Percentiles rank a stretch among this genome's conserved stretches.
These are phyloP conservation scores for Daktulosphaira vitifoliae DNA, from an alignment of 1,140 invertebrate species.

Conservation along the genomic window DNA sequence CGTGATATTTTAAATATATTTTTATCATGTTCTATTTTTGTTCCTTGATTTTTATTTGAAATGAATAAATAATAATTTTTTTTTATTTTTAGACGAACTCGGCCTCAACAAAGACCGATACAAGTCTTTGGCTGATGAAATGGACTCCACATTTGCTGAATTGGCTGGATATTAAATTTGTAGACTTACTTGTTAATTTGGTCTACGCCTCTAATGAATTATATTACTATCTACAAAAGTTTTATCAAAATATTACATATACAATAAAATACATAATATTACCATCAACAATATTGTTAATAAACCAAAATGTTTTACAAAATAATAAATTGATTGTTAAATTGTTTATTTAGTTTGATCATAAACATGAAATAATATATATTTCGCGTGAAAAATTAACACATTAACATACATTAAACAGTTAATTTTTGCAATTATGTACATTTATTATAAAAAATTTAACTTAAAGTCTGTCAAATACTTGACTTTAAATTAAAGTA, in stretches of 20 bases:
- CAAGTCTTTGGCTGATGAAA: constrained; percentile 92
- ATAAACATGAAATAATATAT: constrained; percentile 1
- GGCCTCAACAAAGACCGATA: constrained; percentile 93
- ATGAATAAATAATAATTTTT: too few species aligned
- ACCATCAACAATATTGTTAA: constrained; percentile 24
- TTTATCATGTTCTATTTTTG: too few species aligned
- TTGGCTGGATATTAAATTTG: constrained; percentile 65
- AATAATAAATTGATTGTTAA: constrained; percentile 21
- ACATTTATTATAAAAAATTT: too few species aligned
- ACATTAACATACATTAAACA: too few species aligned
- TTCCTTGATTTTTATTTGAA: too few species aligned
- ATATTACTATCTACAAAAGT: constrained; percentile 14
- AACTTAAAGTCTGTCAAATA: too few species aligned
- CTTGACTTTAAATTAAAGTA: too few species aligned
- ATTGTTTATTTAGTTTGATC: constrained; percentile 31
- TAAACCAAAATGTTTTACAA: constrained; percentile 19
- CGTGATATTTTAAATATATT: too few species aligned
- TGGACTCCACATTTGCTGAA: constrained; percentile 93
- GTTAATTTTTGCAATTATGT: too few species aligned
- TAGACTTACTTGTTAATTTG: not conserved
- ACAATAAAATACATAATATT: too few species aligned
- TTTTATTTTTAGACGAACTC: constrained; percentile 81
- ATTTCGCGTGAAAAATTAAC: too few species aligned
- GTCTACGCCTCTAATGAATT: constrained; percentile 14
- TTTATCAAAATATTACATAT: too few species aligned